Conservation (phyloP, 1,140 invertebrate species). For the Trypoxylus dichotomus region DNA sequence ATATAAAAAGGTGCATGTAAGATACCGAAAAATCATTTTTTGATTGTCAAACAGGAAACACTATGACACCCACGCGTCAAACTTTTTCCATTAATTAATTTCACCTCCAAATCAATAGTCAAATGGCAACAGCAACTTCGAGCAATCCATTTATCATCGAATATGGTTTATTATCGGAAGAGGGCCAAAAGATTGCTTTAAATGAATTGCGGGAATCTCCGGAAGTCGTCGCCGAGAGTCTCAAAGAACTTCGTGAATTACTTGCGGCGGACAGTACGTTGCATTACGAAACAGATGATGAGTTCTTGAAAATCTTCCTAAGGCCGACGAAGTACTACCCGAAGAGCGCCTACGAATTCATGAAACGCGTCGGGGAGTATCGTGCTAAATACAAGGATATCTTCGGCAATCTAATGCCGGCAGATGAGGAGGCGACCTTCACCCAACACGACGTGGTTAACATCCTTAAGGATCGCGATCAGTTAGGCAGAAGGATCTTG, state of each 20-base stretch:
- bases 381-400: conserved; percentile 67
- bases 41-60: too few species aligned
- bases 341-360: conserved; percentile 42
- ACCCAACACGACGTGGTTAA: conserved; percentile 72
- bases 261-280: not conserved
- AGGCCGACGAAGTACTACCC: conserved; percentile 5
- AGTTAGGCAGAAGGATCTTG: conserved; percentile 43
- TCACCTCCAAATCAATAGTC: too few species aligned
- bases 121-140: too few species aligned
- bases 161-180: conserved; percentile 26
- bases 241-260: not conserved
- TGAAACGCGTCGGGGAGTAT: conserved; percentile 74
- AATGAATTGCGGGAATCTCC: not conserved
- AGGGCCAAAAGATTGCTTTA: not conserved
- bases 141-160: not conserved
- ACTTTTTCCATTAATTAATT: too few species aligned
- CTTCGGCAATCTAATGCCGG: conserved; percentile 65
- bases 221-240: not conserved
- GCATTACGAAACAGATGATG: not conserved
- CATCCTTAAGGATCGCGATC: conserved; percentile 51
- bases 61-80: too few species aligned
- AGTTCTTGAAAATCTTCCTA: not conserved
- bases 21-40: too few species aligned
- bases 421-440: conserved; percentile 65
- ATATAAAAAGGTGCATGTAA: too few species aligned